These are phyloP conservation scores for Sminthurides bifidus DNA, from an alignment of 1,140 invertebrate genomes.

Conservation along the genomic window DNA sequence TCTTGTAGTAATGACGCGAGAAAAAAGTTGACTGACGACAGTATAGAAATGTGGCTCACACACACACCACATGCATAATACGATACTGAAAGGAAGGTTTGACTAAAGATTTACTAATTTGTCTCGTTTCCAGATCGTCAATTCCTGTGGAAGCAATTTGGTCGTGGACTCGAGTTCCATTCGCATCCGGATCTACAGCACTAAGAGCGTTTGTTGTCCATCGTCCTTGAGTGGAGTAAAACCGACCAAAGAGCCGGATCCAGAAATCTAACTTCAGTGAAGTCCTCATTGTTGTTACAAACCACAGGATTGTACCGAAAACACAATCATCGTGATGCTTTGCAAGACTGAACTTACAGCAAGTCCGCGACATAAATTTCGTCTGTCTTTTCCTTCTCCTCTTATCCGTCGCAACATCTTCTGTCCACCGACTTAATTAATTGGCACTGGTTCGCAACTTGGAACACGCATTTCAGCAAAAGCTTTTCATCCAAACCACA, in stretches of 20 bases:
- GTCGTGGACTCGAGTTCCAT: conserved; percentile 4
- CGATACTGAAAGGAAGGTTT: too few species aligned
- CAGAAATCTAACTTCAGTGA: not conserved
- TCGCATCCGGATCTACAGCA: not conserved
- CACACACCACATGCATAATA: too few species aligned
- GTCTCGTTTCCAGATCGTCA: too few species aligned
- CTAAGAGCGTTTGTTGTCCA: not conserved
- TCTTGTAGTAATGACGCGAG: too few species aligned
- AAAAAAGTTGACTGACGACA: too few species aligned
- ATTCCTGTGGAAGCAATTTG: too few species aligned
- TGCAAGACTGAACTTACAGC: conserved; percentile 20
- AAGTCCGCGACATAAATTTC: not conserved
- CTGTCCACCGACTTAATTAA: not conserved
- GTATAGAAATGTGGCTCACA: too few species aligned
- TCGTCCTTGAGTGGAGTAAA: not conserved
- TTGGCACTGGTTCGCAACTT: not conserved
- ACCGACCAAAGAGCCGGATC: conserved; percentile 11
- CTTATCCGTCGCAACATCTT: too few species aligned
- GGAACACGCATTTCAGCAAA: too few species aligned
- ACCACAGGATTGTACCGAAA: conserved; percentile 7
- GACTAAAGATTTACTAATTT: too few species aligned
- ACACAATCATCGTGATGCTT: conserved; percentile 24
- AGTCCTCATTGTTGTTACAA: not conserved
- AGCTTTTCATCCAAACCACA: too few species aligned
- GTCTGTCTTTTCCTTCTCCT: not conserved